These are phyloP conservation scores for Solenopsis invicta DNA, from an alignment of 1,140 invertebrate genomes.

Conservation along the genomic window DNA sequence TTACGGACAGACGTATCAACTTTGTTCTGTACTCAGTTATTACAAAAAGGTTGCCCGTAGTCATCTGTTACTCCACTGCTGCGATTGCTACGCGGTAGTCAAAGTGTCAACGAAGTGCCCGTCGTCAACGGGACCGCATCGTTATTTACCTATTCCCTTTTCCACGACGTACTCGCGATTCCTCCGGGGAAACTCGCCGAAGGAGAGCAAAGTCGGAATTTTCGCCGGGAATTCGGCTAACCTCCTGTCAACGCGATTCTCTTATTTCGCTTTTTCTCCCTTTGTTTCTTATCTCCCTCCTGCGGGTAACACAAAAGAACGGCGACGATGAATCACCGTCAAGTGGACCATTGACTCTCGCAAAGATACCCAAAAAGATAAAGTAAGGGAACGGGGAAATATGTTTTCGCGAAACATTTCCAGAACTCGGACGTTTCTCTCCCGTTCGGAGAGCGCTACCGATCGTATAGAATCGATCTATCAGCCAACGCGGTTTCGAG, in stretches of 20 bases:
- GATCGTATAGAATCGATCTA: constrained; percentile 29
- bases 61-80: neutral
- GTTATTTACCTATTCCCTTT: constrained; percentile 28
- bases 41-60: neutral
- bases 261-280: neutral
- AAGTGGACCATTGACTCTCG: constrained; percentile 37
- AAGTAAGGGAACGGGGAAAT: constrained; percentile 7
- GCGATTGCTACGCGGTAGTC: neutral
- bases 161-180: neutral
- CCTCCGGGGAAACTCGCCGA: neutral
- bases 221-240: constrained; percentile 8
- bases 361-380: constrained; percentile 25
- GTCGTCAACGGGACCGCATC: neutral
- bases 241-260: constrained; percentile 8
- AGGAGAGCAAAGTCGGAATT: neutral
- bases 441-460: neutral
- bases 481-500: neutral
- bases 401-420: constrained; percentile 57
- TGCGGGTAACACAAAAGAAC: neutral
- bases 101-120: neutral
- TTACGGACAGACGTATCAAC: neutral
- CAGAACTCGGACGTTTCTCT: constrained; percentile 1
- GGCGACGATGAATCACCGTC: constrained; percentile 41
- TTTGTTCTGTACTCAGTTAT: neutral
- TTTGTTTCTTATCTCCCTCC: neutral